phyloP scores from a whole-genome alignment of 1,140 invertebrate species.

The Aplysia californica region DNA sequence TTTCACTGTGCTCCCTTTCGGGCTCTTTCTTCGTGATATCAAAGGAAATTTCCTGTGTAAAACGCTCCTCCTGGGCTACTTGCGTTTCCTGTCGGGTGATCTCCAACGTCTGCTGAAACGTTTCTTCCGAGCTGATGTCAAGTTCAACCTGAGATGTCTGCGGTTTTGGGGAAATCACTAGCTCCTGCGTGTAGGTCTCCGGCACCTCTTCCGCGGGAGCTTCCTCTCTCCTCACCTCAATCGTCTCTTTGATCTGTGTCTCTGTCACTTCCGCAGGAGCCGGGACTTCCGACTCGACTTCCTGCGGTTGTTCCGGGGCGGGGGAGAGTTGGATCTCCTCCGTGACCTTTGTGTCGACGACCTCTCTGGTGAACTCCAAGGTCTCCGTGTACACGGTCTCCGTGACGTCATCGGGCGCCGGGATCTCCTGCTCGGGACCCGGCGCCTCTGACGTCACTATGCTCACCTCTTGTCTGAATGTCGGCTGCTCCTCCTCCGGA shows the following conservation, averaged over 20 bases:
- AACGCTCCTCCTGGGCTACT: slow-evolving; percentile 21
- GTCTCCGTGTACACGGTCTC: no score
- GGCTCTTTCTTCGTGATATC: slow-evolving; percentile 82
- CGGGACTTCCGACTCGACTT: slow-evolving; percentile 29
- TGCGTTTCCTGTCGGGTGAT: slow-evolving; percentile 19
- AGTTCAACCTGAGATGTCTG: not conserved
- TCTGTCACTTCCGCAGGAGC: slow-evolving; percentile 18
- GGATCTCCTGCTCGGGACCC: no score
- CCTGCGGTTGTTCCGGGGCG: not conserved
- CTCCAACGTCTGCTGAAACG: slow-evolving; percentile 30
- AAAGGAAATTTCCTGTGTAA: slow-evolving; percentile 62
- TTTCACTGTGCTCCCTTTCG: slow-evolving; percentile 83
- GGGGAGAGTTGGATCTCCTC: slow-evolving; percentile 29
- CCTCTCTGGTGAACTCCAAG: no score
- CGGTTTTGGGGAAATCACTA: not conserved
- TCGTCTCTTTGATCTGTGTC: slow-evolving; percentile 26
- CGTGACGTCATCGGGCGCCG: no score
- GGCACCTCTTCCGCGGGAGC: no score
- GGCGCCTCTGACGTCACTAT: no score
- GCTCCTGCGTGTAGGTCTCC: slow-evolving; percentile 27
- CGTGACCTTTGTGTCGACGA: slow-evolving; percentile 33
- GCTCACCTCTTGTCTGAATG: no score
- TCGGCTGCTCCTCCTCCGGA: no score
- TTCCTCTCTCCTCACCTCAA: slow-evolving; percentile 27
- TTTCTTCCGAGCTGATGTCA: slow-evolving; percentile 6